Evolutionary conservation across 2,888 invertebrate species (phyloP).

Genomic region (Cephus sareptanus): DNA sequence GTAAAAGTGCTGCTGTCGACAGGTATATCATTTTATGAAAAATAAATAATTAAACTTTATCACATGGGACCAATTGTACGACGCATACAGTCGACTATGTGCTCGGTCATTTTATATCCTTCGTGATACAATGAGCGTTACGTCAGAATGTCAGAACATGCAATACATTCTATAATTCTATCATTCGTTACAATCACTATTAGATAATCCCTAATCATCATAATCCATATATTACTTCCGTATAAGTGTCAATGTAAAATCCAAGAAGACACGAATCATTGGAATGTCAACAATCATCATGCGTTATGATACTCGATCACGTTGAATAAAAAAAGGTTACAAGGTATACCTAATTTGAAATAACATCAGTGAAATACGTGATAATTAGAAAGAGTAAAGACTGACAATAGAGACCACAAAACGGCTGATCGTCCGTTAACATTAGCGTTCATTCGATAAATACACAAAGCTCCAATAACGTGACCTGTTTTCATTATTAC

Average conservation of each 20-base stretch:
- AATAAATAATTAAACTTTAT: not conserved
- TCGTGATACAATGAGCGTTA: not conserved
- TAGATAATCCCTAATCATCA: not conserved
- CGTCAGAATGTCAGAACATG: not conserved
- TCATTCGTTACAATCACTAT: not conserved
- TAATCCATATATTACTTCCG: not conserved
- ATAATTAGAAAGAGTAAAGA: not conserved
- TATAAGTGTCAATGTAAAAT: not conserved
- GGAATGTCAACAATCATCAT: not conserved
- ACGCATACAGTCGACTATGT: not conserved
- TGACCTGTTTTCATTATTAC: conserved; percentile 46
- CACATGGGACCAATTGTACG: not conserved
- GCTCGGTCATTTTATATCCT: not conserved
- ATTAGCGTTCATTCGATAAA: conserved; percentile 45
- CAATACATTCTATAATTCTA: not conserved
- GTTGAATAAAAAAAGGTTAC: not conserved
- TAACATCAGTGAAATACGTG: not conserved
- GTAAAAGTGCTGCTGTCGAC: not conserved
- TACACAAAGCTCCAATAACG: conserved; percentile 37
- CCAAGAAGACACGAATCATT: not conserved
- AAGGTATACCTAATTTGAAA: not conserved
- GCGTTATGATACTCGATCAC: not conserved
- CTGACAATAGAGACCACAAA: not conserved
- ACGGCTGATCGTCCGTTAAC: conserved; percentile 35
- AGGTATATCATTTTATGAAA: not conserved